These are phyloP conservation scores for Drosophila repleta DNA, from an alignment of 1,140 invertebrate species.

Conservation along the genomic window DNA sequence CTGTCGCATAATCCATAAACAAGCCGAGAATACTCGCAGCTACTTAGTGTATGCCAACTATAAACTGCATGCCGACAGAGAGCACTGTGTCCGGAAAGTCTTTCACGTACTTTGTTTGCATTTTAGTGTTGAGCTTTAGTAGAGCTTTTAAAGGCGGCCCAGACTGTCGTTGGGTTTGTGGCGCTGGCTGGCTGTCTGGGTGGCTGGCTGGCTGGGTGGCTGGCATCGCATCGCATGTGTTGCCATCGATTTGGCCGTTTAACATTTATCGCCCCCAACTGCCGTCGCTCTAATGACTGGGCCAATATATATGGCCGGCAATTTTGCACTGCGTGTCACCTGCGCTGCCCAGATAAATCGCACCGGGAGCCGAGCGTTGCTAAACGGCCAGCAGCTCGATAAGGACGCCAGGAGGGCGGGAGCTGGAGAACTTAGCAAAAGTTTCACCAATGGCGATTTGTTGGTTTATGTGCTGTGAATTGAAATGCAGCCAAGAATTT, in stretches of 20 bases:
- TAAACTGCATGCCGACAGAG: neutral
- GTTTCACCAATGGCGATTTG: constrained; percentile 72
- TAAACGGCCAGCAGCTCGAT: constrained; percentile 4
- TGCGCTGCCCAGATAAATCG: constrained; percentile 76
- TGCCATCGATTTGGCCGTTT: constrained; percentile 80
- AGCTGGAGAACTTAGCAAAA: constrained; percentile 39
- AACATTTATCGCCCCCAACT: constrained; percentile 70
- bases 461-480: constrained; percentile 80
- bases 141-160: constrained; percentile 29
- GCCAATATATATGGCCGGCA: constrained; percentile 75
- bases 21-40: neutral
- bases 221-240: constrained; percentile 62
- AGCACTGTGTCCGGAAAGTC: neutral
- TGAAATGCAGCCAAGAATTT: constrained; percentile 76
- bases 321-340: constrained; percentile 78
- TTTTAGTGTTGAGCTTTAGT: constrained; percentile 21
- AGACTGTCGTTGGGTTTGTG: neutral
- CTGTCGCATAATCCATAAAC: no score
- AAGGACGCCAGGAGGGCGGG: neutral
- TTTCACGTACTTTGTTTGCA: constrained; percentile 27
- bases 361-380: constrained; percentile 9
- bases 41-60: neutral
- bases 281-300: constrained; percentile 44
- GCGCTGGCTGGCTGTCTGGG: neutral
- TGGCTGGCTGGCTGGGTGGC: constrained; percentile 1